A percentile compares a stretch with the other conserved stretches of the same genome.
Conservation (phyloP, 2,888 invertebrate genomes). For the Doris montereyensis region DNA sequence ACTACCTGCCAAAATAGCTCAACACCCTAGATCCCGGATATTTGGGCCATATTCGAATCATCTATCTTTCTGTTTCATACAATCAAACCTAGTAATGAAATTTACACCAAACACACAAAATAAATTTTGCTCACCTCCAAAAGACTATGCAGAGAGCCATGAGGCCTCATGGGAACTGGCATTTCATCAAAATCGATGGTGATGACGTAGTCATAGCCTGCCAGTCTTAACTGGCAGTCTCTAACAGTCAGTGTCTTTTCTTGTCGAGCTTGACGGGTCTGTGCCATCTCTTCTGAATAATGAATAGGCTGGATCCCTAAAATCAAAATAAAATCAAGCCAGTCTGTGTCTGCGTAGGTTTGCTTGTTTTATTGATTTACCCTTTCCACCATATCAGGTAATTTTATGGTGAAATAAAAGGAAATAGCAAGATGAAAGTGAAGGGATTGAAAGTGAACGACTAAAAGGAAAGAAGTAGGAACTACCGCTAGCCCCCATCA, state of each 20-base stretch:
- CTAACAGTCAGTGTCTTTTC: constrained; percentile 35
- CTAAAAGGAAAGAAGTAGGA: background rate
- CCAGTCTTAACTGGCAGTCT: constrained; percentile 39
- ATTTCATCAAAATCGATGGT: constrained; percentile 42
- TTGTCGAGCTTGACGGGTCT: constrained; percentile 32
- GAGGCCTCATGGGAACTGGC: constrained; percentile 34
- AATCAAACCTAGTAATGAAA: too few species aligned
- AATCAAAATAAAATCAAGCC: background rate
- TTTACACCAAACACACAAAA: too few species aligned
- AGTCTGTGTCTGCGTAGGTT: background rate
- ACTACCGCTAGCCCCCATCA: too few species aligned
- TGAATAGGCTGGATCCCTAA: constrained; percentile 1
- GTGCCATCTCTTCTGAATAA: constrained; percentile 29
- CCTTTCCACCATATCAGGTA: too few species aligned
- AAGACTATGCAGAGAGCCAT: constrained; percentile 30
- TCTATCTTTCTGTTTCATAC: too few species aligned
- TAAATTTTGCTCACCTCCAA: constrained; percentile 30
- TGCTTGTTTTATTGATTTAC: too few species aligned
- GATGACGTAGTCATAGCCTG: constrained; percentile 37
- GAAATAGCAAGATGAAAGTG: background rate
- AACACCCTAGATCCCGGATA: too few species aligned
- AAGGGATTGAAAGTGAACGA: background rate
- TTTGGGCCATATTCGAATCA: too few species aligned
- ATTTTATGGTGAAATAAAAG: background rate
- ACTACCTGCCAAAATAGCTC: too few species aligned